phyloP scores from a whole-genome alignment of 2,797 vertebrate genomes.

The Argentina silus region DNA sequence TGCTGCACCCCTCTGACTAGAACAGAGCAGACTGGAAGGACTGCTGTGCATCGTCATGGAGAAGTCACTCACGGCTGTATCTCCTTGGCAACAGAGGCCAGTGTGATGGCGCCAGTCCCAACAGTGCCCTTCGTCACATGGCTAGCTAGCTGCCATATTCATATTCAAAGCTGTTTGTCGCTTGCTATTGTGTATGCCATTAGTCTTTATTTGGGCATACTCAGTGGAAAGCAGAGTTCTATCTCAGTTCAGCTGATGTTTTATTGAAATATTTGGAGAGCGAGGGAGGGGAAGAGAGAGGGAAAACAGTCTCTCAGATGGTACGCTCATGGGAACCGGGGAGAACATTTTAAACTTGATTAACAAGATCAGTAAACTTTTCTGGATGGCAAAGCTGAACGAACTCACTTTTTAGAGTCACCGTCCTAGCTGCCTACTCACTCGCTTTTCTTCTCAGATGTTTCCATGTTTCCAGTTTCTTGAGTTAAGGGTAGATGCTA shows the following conservation, averaged over 20 bases:
- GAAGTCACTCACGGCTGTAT: constrained; percentile 26
- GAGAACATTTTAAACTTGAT: not conserved
- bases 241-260: constrained; percentile 31
- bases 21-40: constrained; percentile 24
- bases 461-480: not conserved
- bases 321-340: not conserved
- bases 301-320: not conserved
- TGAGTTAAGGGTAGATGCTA: not conserved
- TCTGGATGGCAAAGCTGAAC: not conserved
- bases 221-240: constrained; percentile 36
- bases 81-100: constrained; percentile 58
- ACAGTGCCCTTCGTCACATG: constrained; percentile 49
- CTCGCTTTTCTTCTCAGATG: not conserved
- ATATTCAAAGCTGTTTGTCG: constrained; percentile 37
- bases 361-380: not conserved
- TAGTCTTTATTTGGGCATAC: constrained; percentile 27
- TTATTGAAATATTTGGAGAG: constrained; percentile 24
- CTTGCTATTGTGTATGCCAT: constrained; percentile 15
- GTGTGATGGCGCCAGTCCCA: constrained; percentile 41
- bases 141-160: constrained; percentile 16
- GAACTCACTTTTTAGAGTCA: not conserved
- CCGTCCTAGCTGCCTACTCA: not conserved
- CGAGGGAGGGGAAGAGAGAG: not conserved
- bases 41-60: constrained; percentile 9
- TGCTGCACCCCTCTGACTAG: constrained; percentile 15